Conservation (phyloP, 1,140 invertebrate genomes). For the Diorhabda elongata region DNA sequence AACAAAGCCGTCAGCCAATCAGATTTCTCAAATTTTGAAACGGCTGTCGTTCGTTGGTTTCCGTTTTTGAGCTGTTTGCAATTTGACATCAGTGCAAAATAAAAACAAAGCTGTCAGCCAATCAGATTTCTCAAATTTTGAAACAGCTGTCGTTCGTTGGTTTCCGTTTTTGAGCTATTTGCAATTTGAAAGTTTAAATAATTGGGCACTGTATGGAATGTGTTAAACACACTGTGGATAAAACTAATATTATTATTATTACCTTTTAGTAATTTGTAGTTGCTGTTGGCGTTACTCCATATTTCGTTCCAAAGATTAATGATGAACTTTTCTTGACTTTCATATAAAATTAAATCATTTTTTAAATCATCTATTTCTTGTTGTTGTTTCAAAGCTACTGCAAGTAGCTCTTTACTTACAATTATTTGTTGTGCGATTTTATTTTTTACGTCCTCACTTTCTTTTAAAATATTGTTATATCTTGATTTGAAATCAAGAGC, state of each 20-base stretch:
- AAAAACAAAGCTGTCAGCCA: no score
- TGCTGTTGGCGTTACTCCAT: constrained; percentile 80
- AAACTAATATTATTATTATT: constrained; percentile 28
- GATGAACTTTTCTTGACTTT: constrained; percentile 73
- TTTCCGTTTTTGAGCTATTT: no score
- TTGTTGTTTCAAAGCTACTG: constrained; percentile 55
- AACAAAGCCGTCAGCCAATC: no score
- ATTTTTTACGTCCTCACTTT: constrained; percentile 52
- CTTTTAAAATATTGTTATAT: constrained; percentile 45
- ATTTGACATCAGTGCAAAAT: no score
- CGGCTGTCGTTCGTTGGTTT: no score
- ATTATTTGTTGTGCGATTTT: constrained; percentile 59
- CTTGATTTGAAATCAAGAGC: constrained; percentile 40
- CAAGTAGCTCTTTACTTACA: constrained; percentile 52
- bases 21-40: no score
- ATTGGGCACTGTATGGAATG: no score
- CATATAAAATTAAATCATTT: constrained; percentile 65
- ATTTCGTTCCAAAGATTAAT: constrained; percentile 80
- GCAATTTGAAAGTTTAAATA: no score
- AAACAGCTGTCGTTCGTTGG: no score
- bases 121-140: no score
- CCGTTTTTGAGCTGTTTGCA: no score
- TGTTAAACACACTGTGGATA: no score
- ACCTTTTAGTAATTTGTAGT: constrained; percentile 79
- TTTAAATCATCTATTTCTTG: constrained; percentile 61